phyloP scores from a whole-genome alignment of 2,113 vertebrate genomes.

The Cyprinodon brontotheroides region DNA sequence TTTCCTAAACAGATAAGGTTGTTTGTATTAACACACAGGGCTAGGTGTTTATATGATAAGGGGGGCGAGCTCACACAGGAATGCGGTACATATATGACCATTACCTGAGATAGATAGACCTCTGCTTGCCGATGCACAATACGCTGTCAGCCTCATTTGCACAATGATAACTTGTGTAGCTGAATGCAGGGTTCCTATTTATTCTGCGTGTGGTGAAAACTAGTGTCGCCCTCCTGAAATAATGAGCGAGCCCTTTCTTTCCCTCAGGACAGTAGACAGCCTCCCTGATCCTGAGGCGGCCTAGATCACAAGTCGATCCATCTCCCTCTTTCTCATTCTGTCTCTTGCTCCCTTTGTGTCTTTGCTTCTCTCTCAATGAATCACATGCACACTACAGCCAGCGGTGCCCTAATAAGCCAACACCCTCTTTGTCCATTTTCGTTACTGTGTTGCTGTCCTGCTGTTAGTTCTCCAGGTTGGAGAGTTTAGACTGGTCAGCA shows the following conservation, averaged over 20 bases:
- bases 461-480: slow-evolving; percentile 5
- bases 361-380: slow-evolving; percentile 39
- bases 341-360: slow-evolving; percentile 24
- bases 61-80: slow-evolving; percentile 17
- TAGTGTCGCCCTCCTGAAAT: slow-evolving; percentile 79
- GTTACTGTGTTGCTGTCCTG: slow-evolving; percentile 11
- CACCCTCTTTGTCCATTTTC: slow-evolving; percentile 30
- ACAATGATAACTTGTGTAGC: slow-evolving; percentile 39
- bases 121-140: slow-evolving; percentile 21
- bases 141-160: slow-evolving; percentile 55
- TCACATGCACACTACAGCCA: slow-evolving; percentile 40
- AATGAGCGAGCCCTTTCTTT: slow-evolving; percentile 70
- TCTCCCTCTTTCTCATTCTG: slow-evolving; percentile 51
- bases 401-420: slow-evolving; percentile 54
- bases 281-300: slow-evolving; percentile 70
- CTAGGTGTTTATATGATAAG: slow-evolving; percentile 14
- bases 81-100: slow-evolving; percentile 17
- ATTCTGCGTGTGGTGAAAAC: slow-evolving; percentile 57
- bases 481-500: slow-evolving; percentile 51
- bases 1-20: slow-evolving; percentile 1
- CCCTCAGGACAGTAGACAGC: slow-evolving; percentile 74
- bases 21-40: neutral
- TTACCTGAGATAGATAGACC: slow-evolving; percentile 53
- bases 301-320: slow-evolving; percentile 75
- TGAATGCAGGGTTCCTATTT: slow-evolving; percentile 43